Conservation (phyloP, 2,888 invertebrate species). For the Colletes collaris region DNA sequence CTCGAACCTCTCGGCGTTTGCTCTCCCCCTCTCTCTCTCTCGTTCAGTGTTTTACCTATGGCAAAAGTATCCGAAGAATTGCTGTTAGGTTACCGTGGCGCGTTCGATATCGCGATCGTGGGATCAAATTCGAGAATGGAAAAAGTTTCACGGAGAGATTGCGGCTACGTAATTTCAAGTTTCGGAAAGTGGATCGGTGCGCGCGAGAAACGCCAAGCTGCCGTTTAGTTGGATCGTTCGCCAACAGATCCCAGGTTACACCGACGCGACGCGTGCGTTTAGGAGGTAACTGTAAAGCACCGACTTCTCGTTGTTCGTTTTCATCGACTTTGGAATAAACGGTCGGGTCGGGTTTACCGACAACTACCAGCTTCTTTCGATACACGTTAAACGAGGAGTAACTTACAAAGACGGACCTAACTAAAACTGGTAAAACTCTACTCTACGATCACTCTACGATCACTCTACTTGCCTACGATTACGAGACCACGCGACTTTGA, state of each 20-base stretch:
- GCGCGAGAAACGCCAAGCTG: too few relatives aligned
- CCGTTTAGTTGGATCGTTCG: too few relatives aligned
- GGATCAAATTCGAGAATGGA: slow-evolving; percentile 1
- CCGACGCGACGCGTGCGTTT: too few relatives aligned
- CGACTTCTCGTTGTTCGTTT: neutral
- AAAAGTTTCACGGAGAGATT: neutral
- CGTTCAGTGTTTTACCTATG: slow-evolving; percentile 49
- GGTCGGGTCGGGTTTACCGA: neutral
- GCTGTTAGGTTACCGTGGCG: slow-evolving; percentile 16
- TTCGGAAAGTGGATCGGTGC: neutral
- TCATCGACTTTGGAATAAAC: neutral
- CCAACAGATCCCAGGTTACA: too few relatives aligned
- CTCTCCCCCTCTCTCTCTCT: too few relatives aligned
- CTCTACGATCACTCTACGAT: too few relatives aligned
- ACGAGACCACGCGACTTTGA: too few relatives aligned
- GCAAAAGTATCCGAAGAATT: slow-evolving; percentile 40
- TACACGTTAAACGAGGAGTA: neutral
- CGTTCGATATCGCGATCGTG: neutral
- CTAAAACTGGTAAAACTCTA: neutral
- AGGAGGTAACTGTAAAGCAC: neutral
- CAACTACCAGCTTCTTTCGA: neutral
- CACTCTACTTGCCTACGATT: too few relatives aligned
- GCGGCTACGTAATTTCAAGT: neutral
- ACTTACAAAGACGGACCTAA: slow-evolving; percentile 8
- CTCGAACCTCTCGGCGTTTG: neutral